Evolutionary conservation across 2,797 vertebrate species (phyloP), one percentile per base, ranked within the genome.

Genomic region (Rhinella marina): DNA sequence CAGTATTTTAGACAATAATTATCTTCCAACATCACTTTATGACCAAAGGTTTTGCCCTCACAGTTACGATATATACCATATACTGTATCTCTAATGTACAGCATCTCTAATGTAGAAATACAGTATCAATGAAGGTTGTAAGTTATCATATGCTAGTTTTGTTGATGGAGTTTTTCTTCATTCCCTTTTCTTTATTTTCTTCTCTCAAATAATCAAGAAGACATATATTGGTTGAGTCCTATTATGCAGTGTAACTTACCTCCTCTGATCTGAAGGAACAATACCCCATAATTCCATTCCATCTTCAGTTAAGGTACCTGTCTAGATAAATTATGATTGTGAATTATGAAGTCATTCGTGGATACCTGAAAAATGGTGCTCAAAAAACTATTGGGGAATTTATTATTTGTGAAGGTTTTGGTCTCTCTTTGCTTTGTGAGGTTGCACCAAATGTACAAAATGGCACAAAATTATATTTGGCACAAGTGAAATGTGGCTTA

Each of bases 221-320:
- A n/a, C n/a, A 8, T 32, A 32, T 32, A 48, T 73, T 29, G 41
- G 32, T 10, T 41, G 32, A 48, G 29, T 72, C 0, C 1, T 72
- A 8, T 72, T 72, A 19, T 41, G 68, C 17, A 73, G 17, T 41
- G 21, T 79, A 62, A 82, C 92, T 90, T 92, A 95, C 94, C 91
- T 4, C 61, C 78, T 90, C 59, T 73, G 83, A 82, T 90, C 85
- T 0, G 91, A 90, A 14, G 92, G 91, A 13, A 94, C 89, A 13
- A 90, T 2, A 0, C 91, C 92, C 92, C 93, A 93, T 88, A 94
- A 92, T 77, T 94, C 93, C 92, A 95, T 90, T 7, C 94, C 93
- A 1, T 95, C 94, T 88, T 94, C 94, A 0, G 94, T 94, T 82
- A 95, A 86, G 0, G 91, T 94, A 23, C 93, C 94, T 0, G 92